These are phyloP conservation scores for Enteromius treurensis DNA, from an alignment of 2,797 vertebrate species.

Conservation along the genomic window DNA sequence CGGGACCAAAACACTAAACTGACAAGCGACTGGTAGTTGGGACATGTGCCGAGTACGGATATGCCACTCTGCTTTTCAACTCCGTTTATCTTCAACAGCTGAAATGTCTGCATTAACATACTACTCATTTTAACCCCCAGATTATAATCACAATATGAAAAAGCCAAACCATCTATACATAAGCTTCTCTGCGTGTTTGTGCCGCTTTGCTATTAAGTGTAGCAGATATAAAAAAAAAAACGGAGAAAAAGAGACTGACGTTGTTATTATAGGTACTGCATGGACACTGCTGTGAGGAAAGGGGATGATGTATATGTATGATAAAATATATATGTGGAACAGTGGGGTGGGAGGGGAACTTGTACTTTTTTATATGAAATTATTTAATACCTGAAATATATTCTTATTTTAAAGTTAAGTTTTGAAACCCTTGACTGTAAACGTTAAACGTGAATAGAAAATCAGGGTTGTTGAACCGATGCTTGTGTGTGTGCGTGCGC, in stretches of 20 bases:
- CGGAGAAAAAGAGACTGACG: slow-evolving; percentile 67
- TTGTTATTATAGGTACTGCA: slow-evolving; percentile 75
- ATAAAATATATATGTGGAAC: slow-evolving; percentile 65
- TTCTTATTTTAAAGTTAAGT: slow-evolving; percentile 70
- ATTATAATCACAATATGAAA: slow-evolving; percentile 69
- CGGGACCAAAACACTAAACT: slow-evolving; percentile 99
- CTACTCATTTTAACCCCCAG: slow-evolving; percentile 66
- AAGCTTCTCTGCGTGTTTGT: slow-evolving; percentile 76
- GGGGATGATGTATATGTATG: slow-evolving; percentile 60
- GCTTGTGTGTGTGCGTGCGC: slow-evolving; percentile 48
- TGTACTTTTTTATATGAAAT: slow-evolving; percentile 81
- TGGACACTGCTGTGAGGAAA: slow-evolving; percentile 63
- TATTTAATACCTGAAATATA: slow-evolving; percentile 85
- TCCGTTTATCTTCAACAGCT: slow-evolving; percentile 40
- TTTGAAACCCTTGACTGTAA: slow-evolving; percentile 65
- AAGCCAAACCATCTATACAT: slow-evolving; percentile 70
- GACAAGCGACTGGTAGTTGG: slow-evolving; percentile 88
- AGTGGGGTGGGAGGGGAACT: slow-evolving; percentile 56
- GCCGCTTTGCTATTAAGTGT: slow-evolving; percentile 74
- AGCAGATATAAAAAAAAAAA: slow-evolving; percentile 63
- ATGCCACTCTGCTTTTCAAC: slow-evolving; percentile 42
- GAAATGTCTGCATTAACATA: slow-evolving; percentile 51
- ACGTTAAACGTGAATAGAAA: slow-evolving; percentile 60
- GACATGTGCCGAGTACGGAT: slow-evolving; percentile 29
- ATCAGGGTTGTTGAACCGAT: slow-evolving; percentile 58